Conservation (phyloP, 2,113 vertebrate species). For the Pollachius pollachius region DNA sequence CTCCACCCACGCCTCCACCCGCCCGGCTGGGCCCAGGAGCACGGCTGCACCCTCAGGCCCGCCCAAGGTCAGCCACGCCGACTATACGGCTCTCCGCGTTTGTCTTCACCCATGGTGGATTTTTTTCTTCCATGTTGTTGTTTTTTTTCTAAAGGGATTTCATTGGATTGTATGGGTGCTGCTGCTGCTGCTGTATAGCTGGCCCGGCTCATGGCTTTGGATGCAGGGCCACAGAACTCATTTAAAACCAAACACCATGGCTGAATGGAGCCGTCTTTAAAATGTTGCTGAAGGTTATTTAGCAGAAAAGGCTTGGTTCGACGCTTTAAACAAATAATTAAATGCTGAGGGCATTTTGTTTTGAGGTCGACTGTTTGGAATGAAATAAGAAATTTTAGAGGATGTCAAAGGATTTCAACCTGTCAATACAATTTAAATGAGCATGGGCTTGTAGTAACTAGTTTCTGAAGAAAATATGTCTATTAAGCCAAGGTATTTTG, state of each 20-base stretch:
- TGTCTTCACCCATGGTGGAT: constrained; percentile 8
- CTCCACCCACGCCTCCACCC: constrained; percentile 91
- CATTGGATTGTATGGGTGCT: constrained; percentile 1
- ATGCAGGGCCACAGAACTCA: constrained; percentile 1
- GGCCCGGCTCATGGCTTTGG: neutral
- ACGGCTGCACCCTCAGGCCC: constrained; percentile 81
- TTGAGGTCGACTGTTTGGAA: no score
- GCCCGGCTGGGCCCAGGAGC: constrained; percentile 88
- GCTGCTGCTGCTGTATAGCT: constrained; percentile 2
- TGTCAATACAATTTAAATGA: no score
- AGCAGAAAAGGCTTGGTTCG: neutral
- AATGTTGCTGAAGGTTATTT: neutral
- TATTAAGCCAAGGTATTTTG: no score
- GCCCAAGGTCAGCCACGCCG: constrained; percentile 78
- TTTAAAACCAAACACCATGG: neutral
- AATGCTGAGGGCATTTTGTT: no score
- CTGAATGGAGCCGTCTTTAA: no score
- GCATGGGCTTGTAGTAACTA: no score
- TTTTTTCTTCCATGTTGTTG: neutral
- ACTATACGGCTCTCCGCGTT: constrained; percentile 8
- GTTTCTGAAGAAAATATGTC: no score
- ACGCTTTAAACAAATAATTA: neutral
- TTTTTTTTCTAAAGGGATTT: neutral
- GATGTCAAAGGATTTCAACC: no score
- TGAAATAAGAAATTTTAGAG: no score